Conservation (phyloP, 2,888 invertebrate species). For the Hyppa rectilinea region DNA sequence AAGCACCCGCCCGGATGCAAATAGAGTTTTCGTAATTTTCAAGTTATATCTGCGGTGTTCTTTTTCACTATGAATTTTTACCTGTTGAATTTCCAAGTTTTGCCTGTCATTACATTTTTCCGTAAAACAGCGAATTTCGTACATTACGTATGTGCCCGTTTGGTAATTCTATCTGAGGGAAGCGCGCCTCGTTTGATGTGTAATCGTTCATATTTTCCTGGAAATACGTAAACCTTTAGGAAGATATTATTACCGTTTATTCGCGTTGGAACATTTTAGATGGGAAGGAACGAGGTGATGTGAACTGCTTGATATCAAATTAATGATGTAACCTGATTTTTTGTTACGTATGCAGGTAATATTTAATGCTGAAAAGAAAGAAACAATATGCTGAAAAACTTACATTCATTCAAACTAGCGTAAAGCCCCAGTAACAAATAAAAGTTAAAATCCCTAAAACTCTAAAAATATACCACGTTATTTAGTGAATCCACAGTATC, state of each 20-base stretch:
- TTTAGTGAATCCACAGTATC: too few relatives aligned
- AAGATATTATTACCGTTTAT: constrained; percentile 34
- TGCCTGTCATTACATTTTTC: constrained; percentile 22
- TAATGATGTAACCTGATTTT: background rate
- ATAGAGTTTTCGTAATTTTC: constrained; percentile 77
- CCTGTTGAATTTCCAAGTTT: constrained; percentile 72
- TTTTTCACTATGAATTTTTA: constrained; percentile 63
- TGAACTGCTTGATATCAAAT: background rate
- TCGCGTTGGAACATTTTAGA: constrained; percentile 1
- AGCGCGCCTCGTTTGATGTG: constrained; percentile 55
- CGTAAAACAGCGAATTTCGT: constrained; percentile 31
- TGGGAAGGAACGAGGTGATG: background rate
- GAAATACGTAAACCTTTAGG: constrained; percentile 29
- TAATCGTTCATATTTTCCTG: constrained; percentile 50
- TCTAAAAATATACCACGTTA: background rate
- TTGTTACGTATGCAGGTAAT: background rate
- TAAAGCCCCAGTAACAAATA: background rate
- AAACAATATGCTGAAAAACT: background rate
- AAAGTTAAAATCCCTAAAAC: background rate
- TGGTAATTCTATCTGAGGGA: constrained; percentile 35
- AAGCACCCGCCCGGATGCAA: constrained; percentile 76
- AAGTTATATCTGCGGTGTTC: constrained; percentile 66
- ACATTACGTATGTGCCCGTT: constrained; percentile 35
- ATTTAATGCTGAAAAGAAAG: background rate
- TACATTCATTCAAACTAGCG: background rate